Evolutionary conservation across 1,140 invertebrate species (phyloP), one percentile per base, ranked within the genome.

Genomic region (Orius laevigatus): DNA sequence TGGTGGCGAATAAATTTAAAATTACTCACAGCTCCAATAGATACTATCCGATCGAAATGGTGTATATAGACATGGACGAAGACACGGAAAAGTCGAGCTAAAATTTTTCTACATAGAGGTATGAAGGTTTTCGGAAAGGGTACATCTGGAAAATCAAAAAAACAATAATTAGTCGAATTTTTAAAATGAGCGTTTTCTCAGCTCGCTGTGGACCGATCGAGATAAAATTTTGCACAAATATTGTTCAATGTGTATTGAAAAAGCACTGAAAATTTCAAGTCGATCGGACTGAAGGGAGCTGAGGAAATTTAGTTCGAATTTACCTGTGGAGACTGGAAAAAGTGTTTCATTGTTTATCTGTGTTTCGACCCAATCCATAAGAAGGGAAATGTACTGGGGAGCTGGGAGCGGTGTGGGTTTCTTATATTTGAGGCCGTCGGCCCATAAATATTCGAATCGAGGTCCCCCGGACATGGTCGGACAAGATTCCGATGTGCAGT

Each of bases 41-140:
- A 74, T 25, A 88, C 77, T 52, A 94, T 75, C 59, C 85, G 74
- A 63, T 94, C 89, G 70, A 94, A 94, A 66, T 95, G 90, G 67
- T 95, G 90, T 54, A 95, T 93, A 61, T 94, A 95, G n/a, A 94
- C 87, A 67, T 94, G 90, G 1, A 94, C 90, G 69, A 94, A 94
- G 1, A 94, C 88, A 57, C 90, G 68, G 62, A 91, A 94, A n/a
- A 94, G 66, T 49, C 90, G 69, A 0, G 88, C 90, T 39, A 94
- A 65, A 53, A 94, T 91, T 67, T 94, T 94, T 58, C 85, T 81
- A 59, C 86, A 89, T 2, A 83, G 67, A 10, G 72, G 66, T 35
- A 68, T 51, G 67, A 92, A 95, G 45, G 82, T 82, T 62, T 81
- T 88, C 9, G 90, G 90, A 69, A 94, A 94, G 40, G 88, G 85